phyloP scores from a whole-genome alignment of 2,113 vertebrate species.

The Calidris pygmaea region DNA sequence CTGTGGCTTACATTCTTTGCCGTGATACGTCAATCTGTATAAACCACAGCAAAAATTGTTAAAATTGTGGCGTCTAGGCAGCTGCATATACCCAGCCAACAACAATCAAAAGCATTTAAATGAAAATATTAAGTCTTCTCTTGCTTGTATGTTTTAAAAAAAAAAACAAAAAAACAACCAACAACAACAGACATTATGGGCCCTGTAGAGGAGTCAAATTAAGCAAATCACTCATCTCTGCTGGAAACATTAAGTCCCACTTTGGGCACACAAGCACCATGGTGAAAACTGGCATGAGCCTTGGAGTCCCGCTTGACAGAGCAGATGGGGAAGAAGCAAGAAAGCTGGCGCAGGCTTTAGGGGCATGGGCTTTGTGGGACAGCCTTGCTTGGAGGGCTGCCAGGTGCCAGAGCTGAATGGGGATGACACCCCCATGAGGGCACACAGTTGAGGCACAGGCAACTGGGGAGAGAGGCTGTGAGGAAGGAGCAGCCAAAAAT shows the following conservation, averaged over 20 bases:
- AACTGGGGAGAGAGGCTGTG: background rate
- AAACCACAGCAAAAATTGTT: slow-evolving; percentile 61
- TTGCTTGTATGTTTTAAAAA: background rate
- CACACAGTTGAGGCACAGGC: fast-evolving
- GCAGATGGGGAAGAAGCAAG: background rate
- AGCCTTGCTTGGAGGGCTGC: background rate
- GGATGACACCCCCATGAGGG: fast-evolving
- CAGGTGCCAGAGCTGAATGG: background rate
- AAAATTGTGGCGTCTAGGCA: slow-evolving; percentile 9
- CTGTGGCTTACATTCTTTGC: slow-evolving; percentile 58
- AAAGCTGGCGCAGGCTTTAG: background rate
- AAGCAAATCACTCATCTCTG: background rate
- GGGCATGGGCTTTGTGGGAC: background rate
- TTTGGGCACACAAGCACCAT: background rate
- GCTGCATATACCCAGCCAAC: background rate
- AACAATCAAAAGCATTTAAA: background rate
- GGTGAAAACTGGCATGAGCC: background rate
- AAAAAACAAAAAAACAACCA: background rate
- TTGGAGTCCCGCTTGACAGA: background rate
- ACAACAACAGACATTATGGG: background rate
- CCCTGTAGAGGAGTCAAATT: background rate
- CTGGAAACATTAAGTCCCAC: background rate
- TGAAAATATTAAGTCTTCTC: background rate
- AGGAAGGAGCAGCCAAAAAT: background rate
- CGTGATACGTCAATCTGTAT: slow-evolving; percentile 11